Conservation (phyloP, 2,113 vertebrate genomes). For the Leucoraja erinaceus region DNA sequence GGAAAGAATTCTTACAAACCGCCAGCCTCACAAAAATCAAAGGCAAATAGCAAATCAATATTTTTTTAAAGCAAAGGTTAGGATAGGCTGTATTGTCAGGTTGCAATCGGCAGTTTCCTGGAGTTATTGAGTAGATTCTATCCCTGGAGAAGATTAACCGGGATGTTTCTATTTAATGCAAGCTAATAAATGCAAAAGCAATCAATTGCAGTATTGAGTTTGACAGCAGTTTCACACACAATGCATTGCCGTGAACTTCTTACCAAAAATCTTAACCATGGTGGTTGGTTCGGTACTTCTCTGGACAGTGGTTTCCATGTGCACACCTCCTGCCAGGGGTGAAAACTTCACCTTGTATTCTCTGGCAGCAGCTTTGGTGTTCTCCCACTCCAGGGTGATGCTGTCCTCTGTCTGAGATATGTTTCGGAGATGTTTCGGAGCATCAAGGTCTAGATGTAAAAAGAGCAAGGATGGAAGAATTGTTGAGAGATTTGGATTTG, state of each 20-base stretch:
- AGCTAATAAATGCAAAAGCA: neutral
- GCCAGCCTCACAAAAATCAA: neutral
- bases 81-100: too few species aligned
- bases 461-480: neutral
- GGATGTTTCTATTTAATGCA: neutral
- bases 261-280: conserved; percentile 78
- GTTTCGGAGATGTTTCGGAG: conserved; percentile 72
- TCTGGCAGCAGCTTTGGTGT: conserved; percentile 70
- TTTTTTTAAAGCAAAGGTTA: too few species aligned
- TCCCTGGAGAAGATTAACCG: neutral
- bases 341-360: conserved; percentile 87
- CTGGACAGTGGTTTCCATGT: conserved; percentile 74
- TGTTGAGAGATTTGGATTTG: neutral
- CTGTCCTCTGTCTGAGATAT: conserved; percentile 79
- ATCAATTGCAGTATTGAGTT: neutral
- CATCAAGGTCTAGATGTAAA: conserved; percentile 73
- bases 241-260: conserved; percentile 13
- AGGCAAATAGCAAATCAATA: neutral
- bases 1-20: neutral
- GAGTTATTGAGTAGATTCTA: too few species aligned
- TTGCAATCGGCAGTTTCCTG: neutral
- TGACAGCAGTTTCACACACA: neutral
- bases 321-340: conserved; percentile 84
- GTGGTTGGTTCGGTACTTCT: conserved; percentile 69
- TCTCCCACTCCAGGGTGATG: conserved; percentile 88